Evolutionary conservation across 2,113 vertebrate genomes (phyloP), one percentile per base, ranked within the genome.

Genomic region (Tachysurus vachellii): DNA sequence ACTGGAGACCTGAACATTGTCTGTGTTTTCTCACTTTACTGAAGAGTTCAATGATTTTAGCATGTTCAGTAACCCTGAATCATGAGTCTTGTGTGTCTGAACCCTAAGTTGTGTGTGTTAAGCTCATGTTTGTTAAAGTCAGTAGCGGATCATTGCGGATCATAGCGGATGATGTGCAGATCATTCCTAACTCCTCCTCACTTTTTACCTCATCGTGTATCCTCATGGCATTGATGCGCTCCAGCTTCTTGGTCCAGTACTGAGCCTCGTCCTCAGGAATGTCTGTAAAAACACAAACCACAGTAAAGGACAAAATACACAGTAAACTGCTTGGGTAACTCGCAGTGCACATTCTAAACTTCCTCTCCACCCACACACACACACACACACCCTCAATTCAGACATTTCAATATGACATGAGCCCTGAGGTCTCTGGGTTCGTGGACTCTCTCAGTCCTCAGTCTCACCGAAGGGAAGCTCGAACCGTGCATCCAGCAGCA

Each of bases 211-310:
- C 96, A 75, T 95, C 95, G 28, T 96, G 95, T 82, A 96, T 93
- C 91, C 89, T 93, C 92, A 97, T 94, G 54, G 95, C 94, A 92
- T 98, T 99, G 90, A 99, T 96, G 91, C 96, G 94, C 86, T 97
- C 97, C 91, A 99, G 94, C 93, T 98, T 99, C 86, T 93, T 95
- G 87, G 97, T 98, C 98, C 98, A 99, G 88, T 98, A 99, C 92
- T 96, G 95, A 86, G 98, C 98, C 92, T 99, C 98, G 54, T 99
- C 97, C 61, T 99, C 98, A 4, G 98, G 98, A 56, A 99, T 99
- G 92, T 99, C 98, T 99, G 89, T 75, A 84, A 61, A 83, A 84
- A 91, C 84, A 88, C 90, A 50, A 83, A 50, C n/a, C 42, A 16
- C 19, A 54, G 11, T 23, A 75, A 12, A 28, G 80, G 13, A 54